Evolutionary conservation across 2,888 invertebrate species (phyloP).

Genomic region (Agrilus biguttatus): DNA sequence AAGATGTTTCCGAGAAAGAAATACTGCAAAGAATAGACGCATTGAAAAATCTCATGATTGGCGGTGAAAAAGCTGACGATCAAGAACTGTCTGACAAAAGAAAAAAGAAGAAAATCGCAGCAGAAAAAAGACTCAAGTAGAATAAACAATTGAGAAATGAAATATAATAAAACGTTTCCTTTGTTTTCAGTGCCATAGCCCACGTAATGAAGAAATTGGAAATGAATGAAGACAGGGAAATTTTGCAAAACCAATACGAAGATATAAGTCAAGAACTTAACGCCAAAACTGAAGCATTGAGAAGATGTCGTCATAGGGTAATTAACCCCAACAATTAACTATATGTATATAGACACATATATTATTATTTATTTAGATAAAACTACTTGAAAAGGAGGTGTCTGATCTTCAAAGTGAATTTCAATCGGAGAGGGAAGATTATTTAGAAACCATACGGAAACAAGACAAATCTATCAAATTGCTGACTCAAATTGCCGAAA

Average conservation of each 20-base stretch:
- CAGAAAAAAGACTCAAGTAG: conserved; percentile 42
- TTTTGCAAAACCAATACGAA: conserved; percentile 60
- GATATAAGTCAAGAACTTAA: conserved; percentile 66
- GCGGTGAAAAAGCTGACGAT: conserved; percentile 64
- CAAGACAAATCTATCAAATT: conserved; percentile 57
- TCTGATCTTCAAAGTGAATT: conserved; percentile 68
- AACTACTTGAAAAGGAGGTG: conserved; percentile 55
- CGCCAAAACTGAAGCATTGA: conserved; percentile 50
- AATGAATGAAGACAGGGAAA: conserved; percentile 52
- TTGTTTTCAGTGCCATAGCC: conserved; percentile 35
- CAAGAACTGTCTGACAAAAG: conserved; percentile 53
- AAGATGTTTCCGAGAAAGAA: conserved; percentile 28
- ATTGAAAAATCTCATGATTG: conserved; percentile 62
- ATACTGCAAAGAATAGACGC: conserved; percentile 31
- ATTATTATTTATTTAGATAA: conserved; percentile 31
- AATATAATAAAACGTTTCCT: conserved; percentile 13
- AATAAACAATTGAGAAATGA: not conserved
- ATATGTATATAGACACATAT: not conserved
- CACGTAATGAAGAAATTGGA: conserved; percentile 44
- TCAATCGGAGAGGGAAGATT: conserved; percentile 67
- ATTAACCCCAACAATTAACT: not conserved
- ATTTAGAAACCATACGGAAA: conserved; percentile 63
- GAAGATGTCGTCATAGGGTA: conserved; percentile 50
- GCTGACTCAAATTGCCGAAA: conserved; percentile 47
- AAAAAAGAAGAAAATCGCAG: conserved; percentile 49